Evolutionary conservation across 2,888 invertebrate genomes (phyloP).

Genomic region (Alsophila aescularia): DNA sequence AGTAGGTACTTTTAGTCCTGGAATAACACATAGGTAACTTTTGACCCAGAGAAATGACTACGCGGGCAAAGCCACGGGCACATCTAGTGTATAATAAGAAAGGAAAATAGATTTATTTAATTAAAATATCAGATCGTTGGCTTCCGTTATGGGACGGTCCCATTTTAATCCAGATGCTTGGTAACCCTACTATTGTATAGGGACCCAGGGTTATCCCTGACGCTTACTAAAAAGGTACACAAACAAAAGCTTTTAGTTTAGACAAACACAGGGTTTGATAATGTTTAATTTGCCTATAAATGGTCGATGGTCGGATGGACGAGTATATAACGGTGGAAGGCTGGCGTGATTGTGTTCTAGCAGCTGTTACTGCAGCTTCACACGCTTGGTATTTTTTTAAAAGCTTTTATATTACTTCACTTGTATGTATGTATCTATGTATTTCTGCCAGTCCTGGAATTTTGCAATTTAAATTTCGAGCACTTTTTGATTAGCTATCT

Average conservation of each 20-base stretch:
- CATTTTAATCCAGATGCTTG: constrained; percentile 20
- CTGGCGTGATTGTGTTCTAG: not conserved
- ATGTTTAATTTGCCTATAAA: constrained; percentile 40
- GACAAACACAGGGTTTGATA: constrained; percentile 42
- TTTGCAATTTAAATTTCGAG: no score
- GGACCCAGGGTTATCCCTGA: constrained; percentile 38
- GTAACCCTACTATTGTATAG: constrained; percentile 33
- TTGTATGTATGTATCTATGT: not conserved
- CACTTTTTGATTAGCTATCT: no score
- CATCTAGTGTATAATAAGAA: no score
- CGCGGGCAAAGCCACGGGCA: no score
- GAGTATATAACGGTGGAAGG: constrained; percentile 2
- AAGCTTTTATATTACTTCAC: no score
- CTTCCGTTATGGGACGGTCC: not conserved
- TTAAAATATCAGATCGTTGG: no score
- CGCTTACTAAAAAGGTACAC: constrained; percentile 45
- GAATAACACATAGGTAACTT: no score
- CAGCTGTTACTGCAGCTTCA: not conserved
- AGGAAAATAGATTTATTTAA: no score
- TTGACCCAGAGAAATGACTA: no score
- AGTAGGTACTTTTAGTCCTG: no score
- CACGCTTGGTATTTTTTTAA: no score
- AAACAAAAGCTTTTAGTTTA: constrained; percentile 50
- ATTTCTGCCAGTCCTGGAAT: no score
- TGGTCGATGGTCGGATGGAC: constrained; percentile 20